Evolutionary conservation across 2,797 vertebrate genomes (phyloP).

Genomic region (Enteromius treurensis): DNA sequence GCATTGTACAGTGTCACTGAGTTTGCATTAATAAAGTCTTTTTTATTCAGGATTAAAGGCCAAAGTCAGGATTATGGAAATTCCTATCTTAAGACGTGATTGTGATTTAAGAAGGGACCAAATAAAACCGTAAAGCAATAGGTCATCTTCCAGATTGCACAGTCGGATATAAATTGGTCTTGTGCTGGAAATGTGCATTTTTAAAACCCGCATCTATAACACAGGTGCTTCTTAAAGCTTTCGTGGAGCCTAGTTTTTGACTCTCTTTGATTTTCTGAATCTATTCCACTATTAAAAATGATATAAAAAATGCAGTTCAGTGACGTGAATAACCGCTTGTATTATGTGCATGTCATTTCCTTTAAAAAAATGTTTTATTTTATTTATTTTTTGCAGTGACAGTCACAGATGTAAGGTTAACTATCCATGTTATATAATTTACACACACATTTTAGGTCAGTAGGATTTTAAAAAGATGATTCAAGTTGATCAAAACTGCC

Average conservation of each 20-base stretch:
- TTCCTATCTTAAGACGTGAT: not conserved
- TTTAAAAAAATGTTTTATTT: not conserved
- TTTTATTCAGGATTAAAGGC: not conserved
- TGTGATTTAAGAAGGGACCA: not conserved
- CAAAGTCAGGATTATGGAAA: slow-evolving; percentile 8
- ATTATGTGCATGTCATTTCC: not conserved
- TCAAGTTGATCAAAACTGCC: too few species aligned
- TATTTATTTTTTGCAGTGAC: not conserved
- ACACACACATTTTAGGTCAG: too few species aligned
- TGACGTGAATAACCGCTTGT: not conserved
- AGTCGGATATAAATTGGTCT: not conserved
- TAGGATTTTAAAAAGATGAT: too few species aligned
- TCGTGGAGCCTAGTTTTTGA: not conserved
- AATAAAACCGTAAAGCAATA: slow-evolving; percentile 1
- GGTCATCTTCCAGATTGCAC: not conserved
- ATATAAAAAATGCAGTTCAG: not conserved
- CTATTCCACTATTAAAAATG: not conserved
- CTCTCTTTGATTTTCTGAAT: not conserved
- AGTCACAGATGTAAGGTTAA: not conserved
- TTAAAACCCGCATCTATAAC: not conserved
- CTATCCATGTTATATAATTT: not conserved
- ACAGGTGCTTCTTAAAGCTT: slow-evolving; percentile 1
- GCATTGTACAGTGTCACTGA: not conserved
- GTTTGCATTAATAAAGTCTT: slow-evolving; percentile 1
- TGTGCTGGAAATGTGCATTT: not conserved